Base-by-base conservation (phyloP, 2,797 vertebrate species). In the Tragopan temminckii region DNA sequence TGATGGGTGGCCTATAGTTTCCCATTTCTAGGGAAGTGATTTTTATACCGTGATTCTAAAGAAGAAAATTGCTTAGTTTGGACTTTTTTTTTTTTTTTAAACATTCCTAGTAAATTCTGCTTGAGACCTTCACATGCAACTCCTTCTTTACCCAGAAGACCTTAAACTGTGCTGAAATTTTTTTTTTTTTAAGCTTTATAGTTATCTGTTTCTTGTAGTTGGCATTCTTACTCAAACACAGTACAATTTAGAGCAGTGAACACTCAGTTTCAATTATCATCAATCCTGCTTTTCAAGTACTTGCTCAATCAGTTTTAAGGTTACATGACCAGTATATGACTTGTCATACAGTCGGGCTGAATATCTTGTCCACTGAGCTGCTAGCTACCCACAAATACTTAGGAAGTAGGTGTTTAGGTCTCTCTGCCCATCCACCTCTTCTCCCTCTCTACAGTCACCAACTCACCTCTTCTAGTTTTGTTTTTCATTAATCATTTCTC, bases 81-180 rank as follows among this genome's bases (percentile, higher is more conserved):
- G 43, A 38, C 52, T 17, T 53, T 50, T 25, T 71, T 88, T 31
- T 45, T 80, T 87, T 79, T 63, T 35, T 61, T n/a, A 43, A 84
- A 42, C 0, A 0, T 75, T 58, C 36, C 38, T 25, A 68, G 72
- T 70, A 70, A 72, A 61, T 67, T 71, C 38, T 76, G 43, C 23
- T 72, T 92, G 57, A 38, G 31, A n/a, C 14, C 8, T 66, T 80
- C 58, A 55, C 23, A 38, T 76, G 8, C 13, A 78, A 50, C 61
- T 72, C 12, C 33, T 76, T 89, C n/a, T 43, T 90, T 55, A 88
- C 31, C 80, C 61, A 62, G 62, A 68, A 87, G 92, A 72, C 78
- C 66, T 85, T 62, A 76, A 17, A 33, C 35, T 78, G 46, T 93
- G 57, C 78, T 96, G 64, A 38, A 64, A 90, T 45, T 27, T 19